Base-by-base conservation (phyloP, 92 coral and sea anemone species). In the Parazoanthus darwini region DNA sequence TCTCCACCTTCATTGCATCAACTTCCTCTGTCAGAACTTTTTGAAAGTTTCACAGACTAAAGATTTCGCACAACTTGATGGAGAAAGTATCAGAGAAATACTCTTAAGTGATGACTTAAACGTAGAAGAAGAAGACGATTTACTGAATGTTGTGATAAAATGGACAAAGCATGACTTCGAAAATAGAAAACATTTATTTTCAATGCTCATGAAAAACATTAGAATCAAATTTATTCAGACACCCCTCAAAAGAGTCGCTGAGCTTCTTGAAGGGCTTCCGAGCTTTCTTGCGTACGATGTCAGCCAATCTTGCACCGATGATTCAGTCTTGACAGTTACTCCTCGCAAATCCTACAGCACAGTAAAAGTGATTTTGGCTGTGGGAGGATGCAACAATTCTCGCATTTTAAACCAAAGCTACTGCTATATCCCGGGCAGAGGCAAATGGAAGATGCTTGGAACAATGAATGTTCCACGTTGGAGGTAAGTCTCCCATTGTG, bases 311-410 rank as follows among this genome's bases (percentile, higher is more conserved):
- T 33, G 65, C 22, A 66, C 11, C 25, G 75, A 46, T 46, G 75
- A 46, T 46, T n/a, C 65, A 44, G 5, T 80, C 33, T 72, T 38
- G 18, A n/a, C 87, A 50, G 9, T 20, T 10, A 48, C 43, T 6
- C 87, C 98, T 36, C 88, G 99, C 81, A 93, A 93, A 58, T 95
- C 96, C 6, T 96, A 93, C 89, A 91, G 96, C 67, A 87, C 36
- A 11, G 91, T 94, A 15, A 79, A 90, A 26, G 99, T 94, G 25
- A 88, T 96, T 18, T 22, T 93, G 73, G 94, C 89, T 10, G 93
- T 90, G 22, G 99, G 99, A 82, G 99, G 99, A n/a, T 94, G 94
- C n/a, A 91, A 91, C 39, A 85, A 89, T 20, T 84, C 90, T 23
- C 84, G 91, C 25, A 91, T 94, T 46, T 82, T 96, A 20, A 88